Conservation (phyloP, 2,797 vertebrate genomes). For the Pterois miles region DNA sequence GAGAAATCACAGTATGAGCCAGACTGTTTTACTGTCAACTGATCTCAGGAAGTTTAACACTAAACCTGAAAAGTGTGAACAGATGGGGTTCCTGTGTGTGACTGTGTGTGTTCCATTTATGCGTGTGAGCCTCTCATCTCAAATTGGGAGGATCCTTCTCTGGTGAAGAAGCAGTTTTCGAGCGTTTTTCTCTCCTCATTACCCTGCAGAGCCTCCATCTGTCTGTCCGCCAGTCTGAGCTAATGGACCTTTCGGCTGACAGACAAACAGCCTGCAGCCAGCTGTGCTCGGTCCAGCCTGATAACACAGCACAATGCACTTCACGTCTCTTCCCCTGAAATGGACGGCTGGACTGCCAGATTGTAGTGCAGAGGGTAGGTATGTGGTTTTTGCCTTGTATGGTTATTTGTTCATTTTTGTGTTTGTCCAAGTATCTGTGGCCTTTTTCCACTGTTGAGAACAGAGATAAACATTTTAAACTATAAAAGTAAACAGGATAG, state of each 20-base stretch:
- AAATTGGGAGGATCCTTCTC: constrained; percentile 27
- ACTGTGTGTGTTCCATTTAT: constrained; percentile 19
- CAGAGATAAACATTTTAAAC: constrained; percentile 60
- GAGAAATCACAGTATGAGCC: neutral
- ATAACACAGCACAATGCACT: constrained; percentile 48
- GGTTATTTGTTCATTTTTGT: constrained; percentile 66
- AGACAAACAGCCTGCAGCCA: constrained; percentile 72
- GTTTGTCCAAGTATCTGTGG: constrained; percentile 50
- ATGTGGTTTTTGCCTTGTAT: constrained; percentile 41
- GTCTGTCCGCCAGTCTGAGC: constrained; percentile 57
- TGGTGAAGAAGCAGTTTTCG: constrained; percentile 27
- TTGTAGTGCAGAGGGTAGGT: constrained; percentile 21
- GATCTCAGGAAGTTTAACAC: constrained; percentile 39
- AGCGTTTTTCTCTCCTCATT: constrained; percentile 63
- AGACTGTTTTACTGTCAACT: constrained; percentile 22
- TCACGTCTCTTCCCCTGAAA: constrained; percentile 33
- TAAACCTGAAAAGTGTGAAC: constrained; percentile 52
- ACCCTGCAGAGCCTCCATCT: constrained; percentile 74
- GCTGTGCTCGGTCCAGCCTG: constrained; percentile 67
- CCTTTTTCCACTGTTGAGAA: constrained; percentile 76
- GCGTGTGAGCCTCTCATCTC: constrained; percentile 39
- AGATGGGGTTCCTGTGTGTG: constrained; percentile 56
- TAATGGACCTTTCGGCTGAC: constrained; percentile 73
- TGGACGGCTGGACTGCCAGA: constrained; percentile 19
- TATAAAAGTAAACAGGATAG: constrained; percentile 60